A percentile compares a stretch with the other conserved stretches of the same genome.
Conservation (phyloP, 2,888 invertebrate genomes). For the Eupithecia tripunctaria region DNA sequence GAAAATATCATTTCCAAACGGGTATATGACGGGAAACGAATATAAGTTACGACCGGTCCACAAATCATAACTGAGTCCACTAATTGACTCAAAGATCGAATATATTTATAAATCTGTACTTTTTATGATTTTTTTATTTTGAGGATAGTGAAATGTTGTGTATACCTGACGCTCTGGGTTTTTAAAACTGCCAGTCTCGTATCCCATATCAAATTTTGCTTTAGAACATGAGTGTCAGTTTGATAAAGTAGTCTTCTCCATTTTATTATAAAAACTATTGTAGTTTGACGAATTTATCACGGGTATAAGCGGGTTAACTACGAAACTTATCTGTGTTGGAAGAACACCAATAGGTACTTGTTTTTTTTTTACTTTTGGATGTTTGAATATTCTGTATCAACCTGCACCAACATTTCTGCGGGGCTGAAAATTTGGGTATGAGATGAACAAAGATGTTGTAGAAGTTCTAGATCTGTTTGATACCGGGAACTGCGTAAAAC, state of each 20-base stretch:
- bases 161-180: background rate
- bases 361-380: background rate
- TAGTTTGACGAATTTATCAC: too few species aligned
- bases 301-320: too few species aligned
- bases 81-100: constrained; percentile 58
- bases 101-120: constrained; percentile 51
- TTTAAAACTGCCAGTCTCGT: background rate
- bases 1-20: constrained; percentile 46
- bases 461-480: too few species aligned
- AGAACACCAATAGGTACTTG: too few species aligned
- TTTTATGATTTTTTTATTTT: constrained; percentile 38
- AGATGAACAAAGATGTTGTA: too few species aligned
- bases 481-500: too few species aligned
- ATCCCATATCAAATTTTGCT: background rate
- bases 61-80: constrained; percentile 55
- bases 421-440: background rate
- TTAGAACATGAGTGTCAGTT: background rate
- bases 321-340: too few species aligned
- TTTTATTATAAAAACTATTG: too few species aligned
- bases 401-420: background rate
- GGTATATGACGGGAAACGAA: constrained; percentile 49
- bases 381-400: background rate
- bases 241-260: background rate
- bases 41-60: constrained; percentile 52
- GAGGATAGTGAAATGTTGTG: constrained; percentile 15